Percentiles rank a stretch among this genome's conserved stretches.
Conservation (phyloP, 2,113 vertebrate genomes). For the Lynx canadensis region DNA sequence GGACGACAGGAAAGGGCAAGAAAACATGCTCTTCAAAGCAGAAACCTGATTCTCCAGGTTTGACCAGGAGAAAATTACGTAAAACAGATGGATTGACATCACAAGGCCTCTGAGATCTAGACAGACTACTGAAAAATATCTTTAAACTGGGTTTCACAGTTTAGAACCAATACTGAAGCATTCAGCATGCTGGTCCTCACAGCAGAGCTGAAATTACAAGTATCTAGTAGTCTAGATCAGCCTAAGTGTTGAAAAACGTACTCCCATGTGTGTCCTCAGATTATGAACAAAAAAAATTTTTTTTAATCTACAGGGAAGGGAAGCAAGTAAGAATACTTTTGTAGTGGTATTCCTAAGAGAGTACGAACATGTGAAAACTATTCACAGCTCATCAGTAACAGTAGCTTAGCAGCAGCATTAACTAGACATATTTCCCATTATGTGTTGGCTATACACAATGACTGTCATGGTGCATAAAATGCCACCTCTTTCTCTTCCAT, state of each 20-base stretch:
- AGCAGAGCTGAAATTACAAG: background rate
- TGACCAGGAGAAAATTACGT: background rate
- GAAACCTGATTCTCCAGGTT: background rate
- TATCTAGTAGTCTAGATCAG: background rate
- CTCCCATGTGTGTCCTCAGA: background rate
- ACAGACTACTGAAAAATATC: background rate
- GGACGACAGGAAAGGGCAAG: background rate
- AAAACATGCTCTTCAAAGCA: background rate
- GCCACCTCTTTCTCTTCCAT: background rate
- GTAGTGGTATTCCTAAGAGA: background rate
- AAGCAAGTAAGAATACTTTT: background rate
- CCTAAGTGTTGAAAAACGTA: background rate
- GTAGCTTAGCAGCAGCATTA: background rate
- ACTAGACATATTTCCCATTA: background rate
- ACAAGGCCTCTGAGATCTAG: background rate
- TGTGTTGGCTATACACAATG: background rate
- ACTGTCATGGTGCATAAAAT: background rate
- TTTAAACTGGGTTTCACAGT: slow-evolving; percentile 3
- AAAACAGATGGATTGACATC: background rate
- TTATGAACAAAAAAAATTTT: background rate
- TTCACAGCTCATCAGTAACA: background rate
- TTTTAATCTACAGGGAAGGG: background rate
- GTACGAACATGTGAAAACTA: background rate
- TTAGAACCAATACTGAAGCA: slow-evolving; percentile 4
- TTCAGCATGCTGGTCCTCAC: background rate